Evolutionary conservation across 1,140 invertebrate species (phyloP).

Genomic region (Euura saliciscinereae): DNA sequence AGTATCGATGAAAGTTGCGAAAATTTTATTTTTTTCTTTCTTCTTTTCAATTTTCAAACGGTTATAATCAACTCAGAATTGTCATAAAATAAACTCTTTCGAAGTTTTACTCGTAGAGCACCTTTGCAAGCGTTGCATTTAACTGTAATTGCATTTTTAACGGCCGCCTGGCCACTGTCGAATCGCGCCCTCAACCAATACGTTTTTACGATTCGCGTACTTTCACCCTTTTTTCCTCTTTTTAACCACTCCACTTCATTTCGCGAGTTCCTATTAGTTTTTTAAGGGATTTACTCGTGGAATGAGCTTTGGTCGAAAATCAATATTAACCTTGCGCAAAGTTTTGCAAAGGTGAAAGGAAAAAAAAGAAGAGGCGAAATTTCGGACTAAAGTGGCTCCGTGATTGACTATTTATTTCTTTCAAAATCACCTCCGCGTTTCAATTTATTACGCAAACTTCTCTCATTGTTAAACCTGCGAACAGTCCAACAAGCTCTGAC

Average conservation of each 20-base stretch:
- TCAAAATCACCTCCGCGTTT: background rate
- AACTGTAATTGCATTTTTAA: conserved; percentile 52
- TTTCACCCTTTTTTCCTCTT: conserved; percentile 15
- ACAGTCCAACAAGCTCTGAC: no score
- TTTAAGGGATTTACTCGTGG: conserved; percentile 32
- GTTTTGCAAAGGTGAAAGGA: background rate
- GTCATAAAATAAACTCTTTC: conserved; percentile 21
- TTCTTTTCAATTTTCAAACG: background rate
- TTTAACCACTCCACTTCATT: background rate
- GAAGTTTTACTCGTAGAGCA: conserved; percentile 23
- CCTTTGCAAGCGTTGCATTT: conserved; percentile 44
- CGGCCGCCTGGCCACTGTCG: conserved; percentile 42
- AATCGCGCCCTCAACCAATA: conserved; percentile 39
- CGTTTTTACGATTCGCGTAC: conserved; percentile 42
- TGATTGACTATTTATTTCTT: background rate
- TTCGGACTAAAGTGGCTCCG: background rate
- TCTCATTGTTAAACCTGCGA: no score
- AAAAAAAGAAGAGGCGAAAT: conserved; percentile 1
- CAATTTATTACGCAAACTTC: no score
- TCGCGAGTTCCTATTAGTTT: conserved; percentile 27
- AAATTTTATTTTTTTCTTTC: background rate
- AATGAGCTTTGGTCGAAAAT: conserved; percentile 40
- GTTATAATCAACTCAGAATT: background rate
- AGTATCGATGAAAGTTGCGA: no score
- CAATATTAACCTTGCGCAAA: conserved; percentile 11